A percentile compares a stretch with the other conserved stretches of the same genome.
phyloP scores from a whole-genome alignment of 2,113 vertebrate genomes.

The Toxotes jaculatrix region DNA sequence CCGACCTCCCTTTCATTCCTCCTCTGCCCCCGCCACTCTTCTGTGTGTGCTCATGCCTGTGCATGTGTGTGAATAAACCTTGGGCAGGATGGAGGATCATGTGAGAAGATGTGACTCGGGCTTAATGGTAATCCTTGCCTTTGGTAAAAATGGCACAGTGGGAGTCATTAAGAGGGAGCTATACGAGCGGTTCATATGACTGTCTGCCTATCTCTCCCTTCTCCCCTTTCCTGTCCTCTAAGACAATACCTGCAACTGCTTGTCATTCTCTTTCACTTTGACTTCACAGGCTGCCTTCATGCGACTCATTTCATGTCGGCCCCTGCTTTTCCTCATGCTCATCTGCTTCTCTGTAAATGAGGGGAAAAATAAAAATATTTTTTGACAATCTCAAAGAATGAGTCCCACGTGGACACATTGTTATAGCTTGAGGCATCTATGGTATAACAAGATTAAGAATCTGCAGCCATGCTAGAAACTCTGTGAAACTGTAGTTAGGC shows the following conservation, averaged over 20 bases:
- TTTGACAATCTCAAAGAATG: neutral
- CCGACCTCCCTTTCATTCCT: slow-evolving; percentile 25
- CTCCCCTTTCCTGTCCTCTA: neutral
- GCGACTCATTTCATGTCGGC: slow-evolving; percentile 15
- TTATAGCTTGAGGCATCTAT: neutral
- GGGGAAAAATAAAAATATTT: neutral
- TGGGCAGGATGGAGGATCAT: slow-evolving; percentile 73
- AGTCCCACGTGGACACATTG: slow-evolving; percentile 15
- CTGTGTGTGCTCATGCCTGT: slow-evolving; percentile 18
- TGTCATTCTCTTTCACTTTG: slow-evolving; percentile 30
- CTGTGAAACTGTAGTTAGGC: neutral
- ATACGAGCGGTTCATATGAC: slow-evolving; percentile 65
- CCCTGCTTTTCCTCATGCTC: neutral
- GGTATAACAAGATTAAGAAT: neutral
- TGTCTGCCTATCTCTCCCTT: slow-evolving; percentile 12
- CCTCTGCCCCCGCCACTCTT: neutral
- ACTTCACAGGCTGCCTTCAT: neutral
- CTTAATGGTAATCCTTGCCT: slow-evolving; percentile 81
- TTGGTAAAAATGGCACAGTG: slow-evolving; percentile 76
- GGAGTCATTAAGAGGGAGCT: slow-evolving; percentile 70
- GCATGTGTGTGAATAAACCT: slow-evolving; percentile 62
- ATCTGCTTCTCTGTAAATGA: neutral
- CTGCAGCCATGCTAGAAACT: neutral
- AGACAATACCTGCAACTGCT: slow-evolving; percentile 31
- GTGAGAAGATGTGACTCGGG: slow-evolving; percentile 82